phyloP scores from a whole-genome alignment of 2,888 invertebrate species.

The Drosophila acutilabella region DNA sequence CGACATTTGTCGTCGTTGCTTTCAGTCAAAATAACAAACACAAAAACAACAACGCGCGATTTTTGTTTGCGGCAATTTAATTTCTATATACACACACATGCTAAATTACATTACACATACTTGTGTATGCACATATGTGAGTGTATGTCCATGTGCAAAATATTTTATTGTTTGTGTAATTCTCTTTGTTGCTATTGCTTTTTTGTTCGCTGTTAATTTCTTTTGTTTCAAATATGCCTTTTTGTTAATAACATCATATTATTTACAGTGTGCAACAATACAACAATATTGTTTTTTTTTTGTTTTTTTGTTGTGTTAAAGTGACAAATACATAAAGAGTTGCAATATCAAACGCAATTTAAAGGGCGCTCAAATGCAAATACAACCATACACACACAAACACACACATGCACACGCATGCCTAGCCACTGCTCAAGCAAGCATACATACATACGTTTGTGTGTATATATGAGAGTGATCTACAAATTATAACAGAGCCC shows the following conservation, averaged over 20 bases:
- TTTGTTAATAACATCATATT: conserved; percentile 27
- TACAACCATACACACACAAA: conserved; percentile 15
- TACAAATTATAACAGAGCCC: conserved; percentile 43
- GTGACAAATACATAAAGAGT: conserved; percentile 4
- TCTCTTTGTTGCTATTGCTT: not conserved
- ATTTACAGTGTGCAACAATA: conserved; percentile 38
- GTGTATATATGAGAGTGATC: conserved; percentile 21
- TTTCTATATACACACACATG: conserved; percentile 23
- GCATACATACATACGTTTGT: conserved; percentile 1
- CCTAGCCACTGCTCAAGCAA: not conserved
- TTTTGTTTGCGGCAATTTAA: conserved; percentile 48
- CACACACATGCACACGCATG: conserved; percentile 12
- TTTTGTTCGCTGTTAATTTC: not conserved
- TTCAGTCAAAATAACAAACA: conserved; percentile 59
- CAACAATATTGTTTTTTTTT: conserved; percentile 15
- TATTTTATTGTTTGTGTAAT: not conserved
- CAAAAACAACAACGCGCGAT: conserved; percentile 51
- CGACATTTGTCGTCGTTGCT: conserved; percentile 57
- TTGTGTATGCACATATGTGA: not conserved
- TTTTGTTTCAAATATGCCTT: not conserved
- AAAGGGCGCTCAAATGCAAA: conserved; percentile 34
- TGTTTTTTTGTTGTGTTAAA: conserved; percentile 11
- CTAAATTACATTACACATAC: not conserved
- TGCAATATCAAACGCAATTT: conserved; percentile 25
- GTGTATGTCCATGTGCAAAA: conserved; percentile 8